A percentile compares a stretch with the other conserved stretches of the same genome.
phyloP scores from a whole-genome alignment of 2,113 vertebrate species.

The Cercocebus atys region DNA sequence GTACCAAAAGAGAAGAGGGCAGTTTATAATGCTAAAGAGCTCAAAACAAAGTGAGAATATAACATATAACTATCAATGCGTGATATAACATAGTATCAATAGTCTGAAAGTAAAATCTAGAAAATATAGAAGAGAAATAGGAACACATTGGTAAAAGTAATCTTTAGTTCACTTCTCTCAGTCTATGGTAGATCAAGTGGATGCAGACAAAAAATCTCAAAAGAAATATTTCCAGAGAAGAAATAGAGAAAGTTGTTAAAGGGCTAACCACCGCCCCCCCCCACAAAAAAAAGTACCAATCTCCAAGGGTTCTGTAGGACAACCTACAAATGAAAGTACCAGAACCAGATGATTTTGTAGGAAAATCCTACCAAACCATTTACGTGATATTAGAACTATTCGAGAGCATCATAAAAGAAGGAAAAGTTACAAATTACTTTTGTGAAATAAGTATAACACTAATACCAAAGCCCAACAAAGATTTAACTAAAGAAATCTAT shows the following conservation, averaged over 20 bases:
- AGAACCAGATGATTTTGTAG: background rate
- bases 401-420: background rate
- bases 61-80: background rate
- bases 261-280: background rate
- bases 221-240: background rate
- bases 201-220: background rate
- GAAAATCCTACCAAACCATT: background rate
- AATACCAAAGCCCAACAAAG: background rate
- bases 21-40: background rate
- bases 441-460: background rate
- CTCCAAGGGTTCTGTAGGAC: background rate
- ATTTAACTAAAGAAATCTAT: background rate
- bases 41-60: background rate
- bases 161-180: background rate
- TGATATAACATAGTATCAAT: background rate
- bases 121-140: background rate
- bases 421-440: background rate
- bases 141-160: background rate
- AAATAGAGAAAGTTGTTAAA: background rate
- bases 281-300: background rate
- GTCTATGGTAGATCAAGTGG: background rate
- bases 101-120: background rate
- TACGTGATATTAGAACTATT: background rate
- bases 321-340: background rate
- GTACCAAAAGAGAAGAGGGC: background rate